These are phyloP conservation scores for Macroglossus sobrinus DNA, from an alignment of 2,113 vertebrate species.

Conservation along the genomic window DNA sequence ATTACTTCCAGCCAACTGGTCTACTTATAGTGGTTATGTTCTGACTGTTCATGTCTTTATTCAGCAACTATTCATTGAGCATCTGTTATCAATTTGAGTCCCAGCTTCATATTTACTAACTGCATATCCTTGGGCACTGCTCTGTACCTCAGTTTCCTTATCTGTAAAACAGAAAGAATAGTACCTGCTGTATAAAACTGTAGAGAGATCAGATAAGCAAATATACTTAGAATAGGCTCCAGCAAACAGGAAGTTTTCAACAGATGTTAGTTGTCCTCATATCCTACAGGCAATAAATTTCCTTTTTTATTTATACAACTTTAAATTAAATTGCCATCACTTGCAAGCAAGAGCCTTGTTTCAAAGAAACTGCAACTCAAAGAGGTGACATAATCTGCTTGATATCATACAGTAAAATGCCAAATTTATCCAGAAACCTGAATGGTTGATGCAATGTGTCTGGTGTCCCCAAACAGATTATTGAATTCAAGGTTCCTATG, in stretches of 20 bases:
- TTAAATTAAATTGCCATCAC: not conserved
- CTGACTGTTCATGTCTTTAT: not conserved
- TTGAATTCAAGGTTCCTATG: not conserved
- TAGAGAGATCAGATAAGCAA: not conserved
- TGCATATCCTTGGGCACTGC: not conserved
- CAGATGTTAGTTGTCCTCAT: not conserved
- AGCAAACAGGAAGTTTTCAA: not conserved
- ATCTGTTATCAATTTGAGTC: not conserved
- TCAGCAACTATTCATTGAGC: not conserved
- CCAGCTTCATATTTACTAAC: not conserved
- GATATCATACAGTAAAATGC: not conserved
- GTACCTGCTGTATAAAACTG: not conserved
- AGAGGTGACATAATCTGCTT: not conserved
- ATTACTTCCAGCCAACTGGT: not conserved
- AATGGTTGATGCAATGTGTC: not conserved
- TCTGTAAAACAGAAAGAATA: not conserved
- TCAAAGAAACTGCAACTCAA: not conserved
- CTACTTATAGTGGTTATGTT: not conserved
- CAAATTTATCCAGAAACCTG: not conserved
- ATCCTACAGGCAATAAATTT: not conserved
- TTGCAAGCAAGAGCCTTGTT: slow-evolving; percentile 3
- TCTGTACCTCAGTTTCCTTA: not conserved
- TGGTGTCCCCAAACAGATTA: not conserved
- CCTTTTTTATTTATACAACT: not conserved
- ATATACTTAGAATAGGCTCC: not conserved